Evolutionary conservation across 2,888 invertebrate genomes (phyloP), one percentile per base, ranked within the genome.

Genomic region (Trachelus stipa): DNA sequence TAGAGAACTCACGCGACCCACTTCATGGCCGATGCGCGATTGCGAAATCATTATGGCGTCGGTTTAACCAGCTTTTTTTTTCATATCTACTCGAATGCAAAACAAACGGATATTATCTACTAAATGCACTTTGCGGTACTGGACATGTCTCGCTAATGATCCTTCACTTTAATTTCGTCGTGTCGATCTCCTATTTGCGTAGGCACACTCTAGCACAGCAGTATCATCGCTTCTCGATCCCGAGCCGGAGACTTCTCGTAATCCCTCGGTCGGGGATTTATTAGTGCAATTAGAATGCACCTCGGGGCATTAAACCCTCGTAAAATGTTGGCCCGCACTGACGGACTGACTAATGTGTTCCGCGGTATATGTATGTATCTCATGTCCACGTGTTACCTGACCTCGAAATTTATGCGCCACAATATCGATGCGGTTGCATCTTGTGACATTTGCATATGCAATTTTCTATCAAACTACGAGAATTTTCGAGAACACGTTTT

Each of bases 271-370:
- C 15, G 40, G 73, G 34, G 90, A 91, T 91, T 91, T 91, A 91
- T 90, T 89, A 89, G 85, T 83, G 88, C 89, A 90, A 91, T 91
- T 91, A 90, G 88, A 90, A 89, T 89, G 89, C 90, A 89, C 88
- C 89, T 90, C 87, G 87, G 87, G 88, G 87, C 88, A 90, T 91
- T 90, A 91, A 91, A 89, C 89, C 88, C 88, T 90, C 89, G 88
- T 90, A 90, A 90, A 90, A 90, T 86, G 87, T 87, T 88, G 87
- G 88, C 86, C 85, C 88, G 84, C 88, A 88, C 86, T 85, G 88
- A 88, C 88, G 87, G 85, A 81, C 87, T 87, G 87, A 87, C 87
- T 89, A 88, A 88, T 90, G 86, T 83, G 79, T 81, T 9, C 83
- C 88, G 83, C 85, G 86, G 87, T 82, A 82, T 15, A 34, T 82